Percentiles rank a stretch among this genome's conserved stretches.
Conservation (phyloP, 2,797 vertebrate species). For the Falco biarmicus region DNA sequence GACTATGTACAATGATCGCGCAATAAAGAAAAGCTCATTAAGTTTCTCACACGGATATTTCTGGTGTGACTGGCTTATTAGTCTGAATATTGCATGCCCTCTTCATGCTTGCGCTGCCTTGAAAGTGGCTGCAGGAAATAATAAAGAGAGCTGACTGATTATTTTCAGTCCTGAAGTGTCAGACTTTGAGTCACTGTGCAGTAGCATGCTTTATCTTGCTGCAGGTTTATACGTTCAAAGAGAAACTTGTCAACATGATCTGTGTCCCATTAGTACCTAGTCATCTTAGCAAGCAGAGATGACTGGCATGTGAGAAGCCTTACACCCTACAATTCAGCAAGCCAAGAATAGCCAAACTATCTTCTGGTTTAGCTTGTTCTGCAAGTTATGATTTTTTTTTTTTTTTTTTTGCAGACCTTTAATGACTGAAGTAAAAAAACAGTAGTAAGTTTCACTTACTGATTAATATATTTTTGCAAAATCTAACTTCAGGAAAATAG, state of each 20-base stretch:
- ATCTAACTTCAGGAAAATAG: too few species aligned
- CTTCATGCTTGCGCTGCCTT: neutral
- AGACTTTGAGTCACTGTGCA: neutral
- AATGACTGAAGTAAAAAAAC: neutral
- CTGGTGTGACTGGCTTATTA: neutral
- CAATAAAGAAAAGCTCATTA: neutral
- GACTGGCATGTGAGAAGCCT: neutral
- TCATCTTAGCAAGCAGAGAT: neutral
- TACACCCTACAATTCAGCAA: neutral
- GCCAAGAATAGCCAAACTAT: neutral
- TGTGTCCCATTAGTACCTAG: neutral
- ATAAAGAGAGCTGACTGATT: neutral
- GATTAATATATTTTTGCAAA: neutral
- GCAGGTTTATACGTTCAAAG: neutral
- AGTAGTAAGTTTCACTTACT: neutral
- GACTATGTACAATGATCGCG: neutral
- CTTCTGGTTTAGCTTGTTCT: neutral
- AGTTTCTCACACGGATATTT: neutral
- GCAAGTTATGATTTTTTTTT: neutral
- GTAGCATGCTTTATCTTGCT: neutral
- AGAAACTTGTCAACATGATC: neutral
- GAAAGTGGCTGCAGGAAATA: neutral
- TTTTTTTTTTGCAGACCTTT: neutral
- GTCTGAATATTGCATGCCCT: neutral
- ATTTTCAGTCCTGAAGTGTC: neutral